A percentile compares a stretch with the other conserved stretches of the same genome.
These are phyloP conservation scores for Epistrophella euchroma DNA, from an alignment of 2,888 invertebrate species.

Conservation along the genomic window DNA sequence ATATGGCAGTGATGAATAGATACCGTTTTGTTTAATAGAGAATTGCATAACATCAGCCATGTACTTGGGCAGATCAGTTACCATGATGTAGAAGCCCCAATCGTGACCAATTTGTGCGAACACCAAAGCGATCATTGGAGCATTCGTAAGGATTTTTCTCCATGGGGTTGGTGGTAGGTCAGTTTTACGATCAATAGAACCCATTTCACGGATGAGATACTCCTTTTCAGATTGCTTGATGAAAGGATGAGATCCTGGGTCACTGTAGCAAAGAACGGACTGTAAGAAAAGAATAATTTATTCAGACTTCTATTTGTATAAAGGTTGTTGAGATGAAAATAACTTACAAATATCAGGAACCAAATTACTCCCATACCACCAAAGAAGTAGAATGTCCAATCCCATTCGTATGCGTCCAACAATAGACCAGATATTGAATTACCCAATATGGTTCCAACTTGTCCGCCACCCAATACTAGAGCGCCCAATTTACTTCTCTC, in stretches of 20 bases:
- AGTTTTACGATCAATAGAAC: conserved; percentile 85
- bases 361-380: conserved; percentile 90
- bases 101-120: conserved; percentile 89
- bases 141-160: conserved; percentile 88
- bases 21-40: conserved; percentile 86
- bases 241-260: conserved; percentile 90
- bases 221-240: conserved; percentile 89
- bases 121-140: conserved; percentile 90
- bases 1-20: conserved; percentile 87
- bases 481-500: conserved; percentile 92
- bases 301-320: background rate
- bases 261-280: conserved; percentile 87
- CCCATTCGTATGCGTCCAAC: conserved; percentile 89
- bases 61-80: conserved; percentile 87
- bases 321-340: background rate
- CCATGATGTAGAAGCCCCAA: conserved; percentile 88
- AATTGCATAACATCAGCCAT: conserved; percentile 87
- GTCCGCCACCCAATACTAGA: conserved; percentile 91
- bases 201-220: conserved; percentile 87
- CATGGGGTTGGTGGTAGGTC: conserved; percentile 88
- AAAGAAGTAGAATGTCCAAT: conserved; percentile 92
- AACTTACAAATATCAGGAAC: conserved; percentile 88
- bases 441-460: conserved; percentile 87
- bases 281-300: conserved; percentile 74
- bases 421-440: conserved; percentile 88